phyloP scores from a whole-genome alignment of 2,113 vertebrate species.

The Rhodinocichla rosea region DNA sequence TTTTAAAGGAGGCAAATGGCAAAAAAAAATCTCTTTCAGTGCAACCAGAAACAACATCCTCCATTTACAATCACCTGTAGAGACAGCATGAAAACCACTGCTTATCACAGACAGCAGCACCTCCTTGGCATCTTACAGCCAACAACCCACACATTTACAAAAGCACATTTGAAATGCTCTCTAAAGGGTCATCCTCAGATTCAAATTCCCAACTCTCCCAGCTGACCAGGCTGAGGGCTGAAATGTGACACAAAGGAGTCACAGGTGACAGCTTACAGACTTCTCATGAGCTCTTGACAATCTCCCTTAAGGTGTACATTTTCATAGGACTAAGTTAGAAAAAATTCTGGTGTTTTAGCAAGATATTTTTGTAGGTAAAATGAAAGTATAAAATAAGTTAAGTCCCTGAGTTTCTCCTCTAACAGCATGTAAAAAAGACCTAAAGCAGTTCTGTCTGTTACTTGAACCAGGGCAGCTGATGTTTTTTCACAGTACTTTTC shows the following conservation, averaged over 20 bases:
- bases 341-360: background rate
- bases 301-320: background rate
- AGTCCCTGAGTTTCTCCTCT: background rate
- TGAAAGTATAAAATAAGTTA: too few relatives aligned
- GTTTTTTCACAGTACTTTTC: background rate
- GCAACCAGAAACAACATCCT: background rate
- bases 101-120: background rate
- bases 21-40: background rate
- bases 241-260: background rate
- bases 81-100: background rate
- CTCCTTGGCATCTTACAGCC: background rate
- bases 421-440: background rate
- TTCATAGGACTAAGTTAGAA: background rate
- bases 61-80: background rate
- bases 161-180: background rate
- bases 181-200: fast-evolving
- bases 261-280: background rate
- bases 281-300: background rate
- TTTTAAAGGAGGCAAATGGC: background rate
- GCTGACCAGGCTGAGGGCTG: background rate
- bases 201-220: background rate
- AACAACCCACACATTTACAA: background rate
- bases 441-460: background rate
- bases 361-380: too few relatives aligned
- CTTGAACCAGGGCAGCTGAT: background rate